Base-by-base conservation (phyloP, 2,113 vertebrate genomes). In the Antechinus stuartii region DNA sequence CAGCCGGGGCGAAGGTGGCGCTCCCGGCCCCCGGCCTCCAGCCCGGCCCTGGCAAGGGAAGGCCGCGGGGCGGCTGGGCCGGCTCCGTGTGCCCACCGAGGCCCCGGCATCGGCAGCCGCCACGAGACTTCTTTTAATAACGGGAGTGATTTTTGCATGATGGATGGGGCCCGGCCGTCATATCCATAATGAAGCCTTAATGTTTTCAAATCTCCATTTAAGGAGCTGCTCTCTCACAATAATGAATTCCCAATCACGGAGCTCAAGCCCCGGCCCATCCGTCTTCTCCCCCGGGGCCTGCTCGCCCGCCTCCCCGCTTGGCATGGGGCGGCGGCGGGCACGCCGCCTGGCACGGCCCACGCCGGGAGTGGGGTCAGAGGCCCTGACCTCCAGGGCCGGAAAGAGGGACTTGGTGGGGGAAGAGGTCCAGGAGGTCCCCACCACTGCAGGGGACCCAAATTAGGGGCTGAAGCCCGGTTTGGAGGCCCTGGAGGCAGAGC, bases 191-290 rank as follows among this genome's bases (percentile, higher is more conserved):
- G 98, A 97, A 97, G 94, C 93, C 96, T 96, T 97, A 95, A 96
- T 98, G 97, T 98, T 98, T 98, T 94, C 97, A 98, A 96, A 97
- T 98, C 97, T 94, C 96, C 96, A 56, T 96, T 97, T 97, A 98
- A 97, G 95, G 98, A 96, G 96, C 95, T 94, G 97, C 97, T 96
- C 96, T 97, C 97, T 95, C 93, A 95, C 97, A 7, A 0, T 97
- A 96, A 97, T 98, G 97, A 98, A 97, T 97, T 97, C 97, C 97
- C 94, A 95, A 92, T 96, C 97, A 95, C 96, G 96, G 91, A 30
- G 0, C 3, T n/a, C 0, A 91, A 19, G 10, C 92, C 91, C 61
- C 27, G 0, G 52, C 91, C 95, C 95, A 97, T 97, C 97, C 76
- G 1, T 97, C 97, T 98, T 95, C 91, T 92, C 93, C 94, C 84